Evolutionary conservation across 2,888 invertebrate genomes (phyloP).

Genomic region (Cyclophora punctaria): DNA sequence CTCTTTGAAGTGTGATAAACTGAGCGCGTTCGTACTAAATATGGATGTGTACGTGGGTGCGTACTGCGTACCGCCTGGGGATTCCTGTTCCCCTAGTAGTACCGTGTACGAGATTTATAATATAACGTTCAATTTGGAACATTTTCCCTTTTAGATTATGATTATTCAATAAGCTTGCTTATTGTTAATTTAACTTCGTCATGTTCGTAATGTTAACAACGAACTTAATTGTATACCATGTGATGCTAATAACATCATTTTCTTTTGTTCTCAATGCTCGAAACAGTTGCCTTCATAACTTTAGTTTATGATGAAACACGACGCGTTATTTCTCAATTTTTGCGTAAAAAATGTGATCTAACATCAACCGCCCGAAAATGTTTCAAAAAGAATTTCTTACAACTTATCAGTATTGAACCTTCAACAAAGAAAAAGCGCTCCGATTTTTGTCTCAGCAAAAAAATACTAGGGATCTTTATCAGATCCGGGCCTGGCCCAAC

Average conservation of each 20-base stretch:
- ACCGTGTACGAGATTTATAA: conserved; percentile 15
- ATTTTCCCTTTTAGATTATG: background rate
- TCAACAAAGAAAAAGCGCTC: conserved; percentile 8
- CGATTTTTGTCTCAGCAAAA: conserved; percentile 8
- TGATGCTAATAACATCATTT: no score
- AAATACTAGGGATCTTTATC: conserved; percentile 12
- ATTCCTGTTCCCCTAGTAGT: conserved; percentile 18
- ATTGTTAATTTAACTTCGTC: no score
- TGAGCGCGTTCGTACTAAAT: conserved; percentile 50
- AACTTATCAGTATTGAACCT: conserved; percentile 6
- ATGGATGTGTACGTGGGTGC: conserved; percentile 48
- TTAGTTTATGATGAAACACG: no score
- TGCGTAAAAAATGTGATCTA: no score
- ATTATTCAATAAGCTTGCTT: background rate
- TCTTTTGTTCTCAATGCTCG: no score
- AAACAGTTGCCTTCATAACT: no score
- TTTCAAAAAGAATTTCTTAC: background rate
- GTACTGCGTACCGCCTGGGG: conserved; percentile 34
- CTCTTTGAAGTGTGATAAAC: conserved; percentile 71
- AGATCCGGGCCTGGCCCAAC: conserved; percentile 7
- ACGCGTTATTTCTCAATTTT: no score
- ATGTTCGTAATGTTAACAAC: no score
- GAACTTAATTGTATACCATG: no score
- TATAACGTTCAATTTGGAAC: conserved; percentile 10
- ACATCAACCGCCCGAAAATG: background rate